A percentile compares a stretch with the other conserved stretches of the same genome.
These are phyloP conservation scores for Melinaea menophilus DNA, from an alignment of 2,888 invertebrate species.

Conservation along the genomic window DNA sequence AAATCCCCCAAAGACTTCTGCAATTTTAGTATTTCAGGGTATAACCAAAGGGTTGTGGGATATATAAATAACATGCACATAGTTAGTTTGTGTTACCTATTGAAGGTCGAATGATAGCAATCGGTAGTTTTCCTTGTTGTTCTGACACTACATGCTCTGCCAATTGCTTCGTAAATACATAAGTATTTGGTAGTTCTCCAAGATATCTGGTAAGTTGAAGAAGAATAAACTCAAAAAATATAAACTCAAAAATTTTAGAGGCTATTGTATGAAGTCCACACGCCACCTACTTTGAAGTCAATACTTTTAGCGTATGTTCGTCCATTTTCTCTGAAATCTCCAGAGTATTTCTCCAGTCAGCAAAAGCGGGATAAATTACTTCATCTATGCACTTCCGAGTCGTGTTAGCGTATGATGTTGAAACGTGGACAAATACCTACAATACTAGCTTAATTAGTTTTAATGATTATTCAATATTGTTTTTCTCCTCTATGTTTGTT, in stretches of 20 bases:
- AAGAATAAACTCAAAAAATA: constrained; percentile 11
- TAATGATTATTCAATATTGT: not conserved
- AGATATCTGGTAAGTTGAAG: constrained; percentile 70
- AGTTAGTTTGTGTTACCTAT: constrained; percentile 79
- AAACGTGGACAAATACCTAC: constrained; percentile 86
- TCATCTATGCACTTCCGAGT: constrained; percentile 86
- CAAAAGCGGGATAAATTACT: constrained; percentile 82
- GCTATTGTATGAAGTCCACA: not conserved
- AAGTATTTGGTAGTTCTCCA: constrained; percentile 89
- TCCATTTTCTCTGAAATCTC: constrained; percentile 81
- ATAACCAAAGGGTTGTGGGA: not conserved
- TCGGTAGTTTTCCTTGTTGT: constrained; percentile 81
- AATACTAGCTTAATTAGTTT: constrained; percentile 5
- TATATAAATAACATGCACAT: too few relatives aligned
- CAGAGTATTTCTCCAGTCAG: constrained; percentile 83
- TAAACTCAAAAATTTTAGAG: not conserved
- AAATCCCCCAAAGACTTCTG: too few relatives aligned
- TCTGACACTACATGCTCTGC: constrained; percentile 89
- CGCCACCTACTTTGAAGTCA: constrained; percentile 80
- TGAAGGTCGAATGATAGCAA: constrained; percentile 90
- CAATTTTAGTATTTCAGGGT: too few relatives aligned
- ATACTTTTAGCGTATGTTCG: constrained; percentile 69
- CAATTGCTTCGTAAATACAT: constrained; percentile 92
- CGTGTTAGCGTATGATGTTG: constrained; percentile 92
- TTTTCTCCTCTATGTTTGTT: not conserved